Percentiles rank a stretch among this genome's conserved stretches.
phyloP scores from a whole-genome alignment of 1,140 invertebrate genomes.

The Holotrichia oblita region DNA sequence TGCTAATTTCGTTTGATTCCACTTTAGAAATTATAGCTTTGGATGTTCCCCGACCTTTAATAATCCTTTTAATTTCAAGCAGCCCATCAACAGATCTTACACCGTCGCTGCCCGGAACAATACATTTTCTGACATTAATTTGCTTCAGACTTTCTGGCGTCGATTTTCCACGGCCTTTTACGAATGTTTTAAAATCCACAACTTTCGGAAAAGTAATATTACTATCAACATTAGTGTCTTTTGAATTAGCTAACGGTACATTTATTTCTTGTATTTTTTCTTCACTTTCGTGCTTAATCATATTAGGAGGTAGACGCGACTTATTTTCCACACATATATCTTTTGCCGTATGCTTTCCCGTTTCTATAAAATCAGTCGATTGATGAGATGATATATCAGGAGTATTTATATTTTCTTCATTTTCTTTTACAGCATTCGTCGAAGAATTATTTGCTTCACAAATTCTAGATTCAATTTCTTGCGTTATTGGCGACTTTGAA shows the following conservation, averaged over 20 bases:
- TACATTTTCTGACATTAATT: background rate
- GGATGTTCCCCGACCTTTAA: conserved; percentile 4
- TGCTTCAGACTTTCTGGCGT: background rate
- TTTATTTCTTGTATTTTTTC: background rate
- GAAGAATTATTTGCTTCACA: background rate
- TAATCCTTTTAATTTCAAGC: background rate
- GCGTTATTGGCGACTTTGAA: background rate
- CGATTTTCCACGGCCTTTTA: background rate
- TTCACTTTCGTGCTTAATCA: background rate
- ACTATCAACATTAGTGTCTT: background rate
- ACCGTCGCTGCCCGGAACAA: background rate
- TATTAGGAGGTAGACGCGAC: background rate
- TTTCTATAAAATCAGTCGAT: background rate
- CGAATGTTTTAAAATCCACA: background rate
- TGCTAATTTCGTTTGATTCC: background rate
- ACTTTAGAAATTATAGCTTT: background rate
- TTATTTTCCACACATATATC: background rate
- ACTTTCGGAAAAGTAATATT: background rate
- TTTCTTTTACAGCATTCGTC: background rate
- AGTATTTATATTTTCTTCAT: background rate
- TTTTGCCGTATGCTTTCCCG: background rate
- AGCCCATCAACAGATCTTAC: background rate
- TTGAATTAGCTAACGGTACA: background rate
- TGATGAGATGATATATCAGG: background rate
- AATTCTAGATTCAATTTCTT: background rate